Base-by-base conservation (phyloP, 2,113 vertebrate species). In the Thomomys bottae region DNA sequence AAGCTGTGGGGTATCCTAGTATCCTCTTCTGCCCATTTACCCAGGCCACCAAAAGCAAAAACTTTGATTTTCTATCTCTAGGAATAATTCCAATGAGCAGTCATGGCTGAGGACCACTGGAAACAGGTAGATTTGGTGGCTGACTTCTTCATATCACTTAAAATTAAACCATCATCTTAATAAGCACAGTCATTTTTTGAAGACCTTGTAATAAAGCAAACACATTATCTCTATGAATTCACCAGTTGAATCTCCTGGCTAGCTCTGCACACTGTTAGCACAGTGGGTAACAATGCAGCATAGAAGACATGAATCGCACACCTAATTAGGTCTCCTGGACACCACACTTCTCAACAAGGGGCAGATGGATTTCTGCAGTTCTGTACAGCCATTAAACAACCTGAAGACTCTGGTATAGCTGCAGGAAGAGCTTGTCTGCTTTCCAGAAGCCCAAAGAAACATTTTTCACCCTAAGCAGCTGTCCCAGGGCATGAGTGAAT, bases 381-480 rank as follows among this genome's bases (percentile, higher is more conserved):
- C 24, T n/a, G 18, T 42, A 54, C 70, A 88, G 57, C 81, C 91
- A 54, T 17, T 72, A 72, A 78, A 90, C 84, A 90, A 68, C 34
- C 18, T 76, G 71, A 88, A 38, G n/a, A 77, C 59, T 63, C 42
- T 72, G 57, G 15, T 89, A 32, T 82, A 94, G 88, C 82, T 95
- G 90, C 21, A 75, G 71, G 26, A n/a, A 76, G 30, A 92, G 73
- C 10, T 79, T 86, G 34, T 78, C 23, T 72, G 93, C 64, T 79
- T 89, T 61, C 75, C 61, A 85, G 78, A 32, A 42, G 21, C 61
- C 40, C 67, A 70, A 14, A 36, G 54, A 94, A 94, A 85, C 80
- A 92, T 32, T 66, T 89, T 88, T 77, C 40, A 71, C 68, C 63
- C 34, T 40, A 84, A 90, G 72, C 94, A 95, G 84, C 95, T 96